Percentiles rank a stretch among this genome's conserved stretches.
Conservation (phyloP, 1,140 invertebrate species). For the Drosophila murphyi region DNA sequence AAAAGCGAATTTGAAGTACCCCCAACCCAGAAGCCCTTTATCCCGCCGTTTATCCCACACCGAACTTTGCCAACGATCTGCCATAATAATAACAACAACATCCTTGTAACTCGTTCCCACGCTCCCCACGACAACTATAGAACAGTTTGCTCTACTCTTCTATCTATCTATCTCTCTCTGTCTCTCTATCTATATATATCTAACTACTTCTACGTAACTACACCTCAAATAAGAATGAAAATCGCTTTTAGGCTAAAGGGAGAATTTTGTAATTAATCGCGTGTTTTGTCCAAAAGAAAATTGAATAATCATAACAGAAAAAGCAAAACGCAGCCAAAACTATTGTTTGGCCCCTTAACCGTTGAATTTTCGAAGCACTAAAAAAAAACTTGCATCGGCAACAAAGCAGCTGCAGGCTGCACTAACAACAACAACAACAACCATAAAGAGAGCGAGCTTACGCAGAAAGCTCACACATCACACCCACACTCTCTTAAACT, state of each 20-base stretch:
- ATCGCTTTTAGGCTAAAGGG: slow-evolving; percentile 83
- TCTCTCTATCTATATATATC: slow-evolving; percentile 48
- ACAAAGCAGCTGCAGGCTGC: slow-evolving; percentile 43
- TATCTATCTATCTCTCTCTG: slow-evolving; percentile 65
- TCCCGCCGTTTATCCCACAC: slow-evolving; percentile 48
- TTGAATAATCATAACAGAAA: slow-evolving; percentile 36
- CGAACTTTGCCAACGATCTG: slow-evolving; percentile 47
- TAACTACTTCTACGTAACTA: slow-evolving; percentile 51
- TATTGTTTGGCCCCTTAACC: slow-evolving; percentile 64
- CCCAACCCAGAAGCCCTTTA: slow-evolving; percentile 21
- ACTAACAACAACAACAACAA: background rate
- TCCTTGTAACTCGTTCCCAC: slow-evolving; percentile 61
- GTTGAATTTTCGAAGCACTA: slow-evolving; percentile 82
- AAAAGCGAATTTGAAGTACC: slow-evolving; percentile 80
- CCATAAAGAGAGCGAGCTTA: slow-evolving; percentile 10
- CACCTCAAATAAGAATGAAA: slow-evolving; percentile 61
- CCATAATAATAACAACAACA: slow-evolving; percentile 56
- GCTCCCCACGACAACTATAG: slow-evolving; percentile 64
- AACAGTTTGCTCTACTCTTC: slow-evolving; percentile 64
- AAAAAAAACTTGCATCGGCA: slow-evolving; percentile 67
- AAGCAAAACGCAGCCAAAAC: slow-evolving; percentile 45
- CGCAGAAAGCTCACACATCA: slow-evolving; percentile 27
- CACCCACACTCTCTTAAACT: slow-evolving; percentile 17
- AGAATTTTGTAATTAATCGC: slow-evolving; percentile 82
- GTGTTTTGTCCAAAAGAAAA: slow-evolving; percentile 47